A percentile compares a stretch with the other conserved stretches of the same genome.
phyloP scores from a whole-genome alignment of 2,888 invertebrate species.

The Eilema griseolum region DNA sequence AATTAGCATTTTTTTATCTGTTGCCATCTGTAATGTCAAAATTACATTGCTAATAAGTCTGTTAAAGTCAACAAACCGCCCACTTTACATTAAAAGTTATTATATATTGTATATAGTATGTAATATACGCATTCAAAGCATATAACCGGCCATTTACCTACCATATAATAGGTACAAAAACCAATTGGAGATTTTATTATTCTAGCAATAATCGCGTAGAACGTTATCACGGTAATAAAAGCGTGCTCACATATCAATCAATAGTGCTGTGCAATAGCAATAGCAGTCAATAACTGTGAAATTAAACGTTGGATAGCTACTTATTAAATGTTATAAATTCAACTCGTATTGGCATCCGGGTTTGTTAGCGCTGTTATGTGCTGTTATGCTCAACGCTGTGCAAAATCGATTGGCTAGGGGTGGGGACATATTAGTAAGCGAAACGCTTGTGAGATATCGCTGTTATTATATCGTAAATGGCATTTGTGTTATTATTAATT shows the following conservation, averaged over 20 bases:
- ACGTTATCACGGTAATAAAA: slow-evolving; percentile 43
- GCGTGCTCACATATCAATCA: slow-evolving; percentile 40
- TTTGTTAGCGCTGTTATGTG: slow-evolving; percentile 13
- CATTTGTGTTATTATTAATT: too few species aligned
- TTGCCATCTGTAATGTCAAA: not conserved
- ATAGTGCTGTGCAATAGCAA: slow-evolving; percentile 40
- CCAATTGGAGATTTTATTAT: slow-evolving; percentile 50
- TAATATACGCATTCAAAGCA: slow-evolving; percentile 19
- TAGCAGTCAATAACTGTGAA: slow-evolving; percentile 65
- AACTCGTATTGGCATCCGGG: slow-evolving; percentile 28
- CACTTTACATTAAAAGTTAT: slow-evolving; percentile 6
- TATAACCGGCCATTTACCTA: slow-evolving; percentile 24
- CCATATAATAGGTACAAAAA: slow-evolving; percentile 31
- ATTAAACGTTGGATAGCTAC: slow-evolving; percentile 60
- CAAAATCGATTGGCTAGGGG: slow-evolving; percentile 16
- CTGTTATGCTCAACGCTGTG: not conserved
- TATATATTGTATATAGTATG: slow-evolving; percentile 5
- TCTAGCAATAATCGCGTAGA: slow-evolving; percentile 38
- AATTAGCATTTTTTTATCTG: not conserved
- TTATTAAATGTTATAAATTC: slow-evolving; percentile 60
- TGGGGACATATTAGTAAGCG: not conserved
- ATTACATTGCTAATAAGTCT: slow-evolving; percentile 1
- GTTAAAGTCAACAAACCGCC: not conserved
- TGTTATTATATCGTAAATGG: not conserved
- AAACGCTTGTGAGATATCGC: slow-evolving; percentile 1